Evolutionary conservation across 2,888 invertebrate genomes (phyloP).

Genomic region (Erpobdella octoculata): DNA sequence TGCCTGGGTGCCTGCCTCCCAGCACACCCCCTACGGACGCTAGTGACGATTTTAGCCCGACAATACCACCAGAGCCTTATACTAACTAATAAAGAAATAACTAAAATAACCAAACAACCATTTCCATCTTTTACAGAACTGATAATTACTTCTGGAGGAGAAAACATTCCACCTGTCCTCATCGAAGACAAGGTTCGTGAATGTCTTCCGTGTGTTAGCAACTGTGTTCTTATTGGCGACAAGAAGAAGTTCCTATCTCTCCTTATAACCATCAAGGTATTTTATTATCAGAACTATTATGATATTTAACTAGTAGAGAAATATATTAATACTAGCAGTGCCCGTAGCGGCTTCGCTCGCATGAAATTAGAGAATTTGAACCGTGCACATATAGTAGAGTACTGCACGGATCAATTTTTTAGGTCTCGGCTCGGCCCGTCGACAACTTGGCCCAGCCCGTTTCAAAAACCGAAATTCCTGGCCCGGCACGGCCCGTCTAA

Average conservation of each 20-base stretch:
- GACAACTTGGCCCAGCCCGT: too few relatives aligned
- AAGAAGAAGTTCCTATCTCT: slow-evolving; percentile 75
- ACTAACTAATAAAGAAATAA: not conserved
- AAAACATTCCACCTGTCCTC: slow-evolving; percentile 75
- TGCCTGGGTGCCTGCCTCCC: too few relatives aligned
- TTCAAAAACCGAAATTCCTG: too few relatives aligned
- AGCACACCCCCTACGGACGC: too few relatives aligned
- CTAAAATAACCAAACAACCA: not conserved
- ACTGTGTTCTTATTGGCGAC: slow-evolving; percentile 80
- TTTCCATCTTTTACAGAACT: slow-evolving; percentile 59
- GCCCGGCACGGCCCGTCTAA: too few relatives aligned
- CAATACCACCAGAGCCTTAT: not conserved
- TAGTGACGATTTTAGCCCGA: too few relatives aligned
- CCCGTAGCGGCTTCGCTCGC: too few relatives aligned
- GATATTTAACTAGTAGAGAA: not conserved
- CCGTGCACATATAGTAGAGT: too few relatives aligned
- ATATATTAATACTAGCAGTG: too few relatives aligned
- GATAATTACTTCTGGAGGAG: slow-evolving; percentile 85
- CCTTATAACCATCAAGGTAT: slow-evolving; percentile 74
- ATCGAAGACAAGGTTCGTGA: slow-evolving; percentile 74
- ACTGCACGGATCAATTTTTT: too few relatives aligned
- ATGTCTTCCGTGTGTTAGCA: slow-evolving; percentile 68
- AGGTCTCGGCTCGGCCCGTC: too few relatives aligned
- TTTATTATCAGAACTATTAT: not conserved
- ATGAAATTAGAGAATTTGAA: too few relatives aligned